Evolutionary conservation across 2,113 vertebrate genomes (phyloP).

Genomic region (Reinhardtius hippoglossoides): DNA sequence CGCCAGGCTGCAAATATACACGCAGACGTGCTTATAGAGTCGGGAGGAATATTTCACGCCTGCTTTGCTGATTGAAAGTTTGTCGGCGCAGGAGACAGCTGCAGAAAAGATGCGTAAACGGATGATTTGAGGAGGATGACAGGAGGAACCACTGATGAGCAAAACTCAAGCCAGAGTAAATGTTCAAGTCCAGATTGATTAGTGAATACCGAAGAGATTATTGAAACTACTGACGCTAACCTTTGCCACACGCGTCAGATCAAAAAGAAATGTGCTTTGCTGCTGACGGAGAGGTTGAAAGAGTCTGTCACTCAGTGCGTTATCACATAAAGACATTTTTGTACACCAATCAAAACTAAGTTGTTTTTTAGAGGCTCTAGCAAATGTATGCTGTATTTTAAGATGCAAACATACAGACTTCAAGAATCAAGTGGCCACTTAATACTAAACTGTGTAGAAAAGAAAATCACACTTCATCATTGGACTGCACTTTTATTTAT

Average conservation of each 20-base stretch:
- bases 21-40: not conserved
- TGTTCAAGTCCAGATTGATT: conserved; percentile 27
- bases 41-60: conserved; percentile 12
- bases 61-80: not conserved
- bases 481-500: too few relatives aligned
- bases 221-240: conserved; percentile 15
- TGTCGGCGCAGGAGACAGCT: not conserved
- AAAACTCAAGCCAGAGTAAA: conserved; percentile 11
- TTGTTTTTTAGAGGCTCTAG: too few relatives aligned
- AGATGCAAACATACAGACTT: too few relatives aligned
- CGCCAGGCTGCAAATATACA: too few relatives aligned
- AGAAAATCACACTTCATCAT: too few relatives aligned
- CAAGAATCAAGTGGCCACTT: too few relatives aligned
- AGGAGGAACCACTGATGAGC: conserved; percentile 21
- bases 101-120: not conserved
- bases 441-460: too few relatives aligned
- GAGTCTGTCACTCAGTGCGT: not conserved
- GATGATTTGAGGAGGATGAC: conserved; percentile 25
- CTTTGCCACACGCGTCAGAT: not conserved
- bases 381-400: too few relatives aligned
- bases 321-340: too few relatives aligned
- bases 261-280: too few relatives aligned
- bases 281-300: too few relatives aligned
- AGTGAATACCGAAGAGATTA: conserved; percentile 25
- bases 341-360: too few relatives aligned